Percentiles rank a stretch among this genome's conserved stretches.
phyloP scores from a whole-genome alignment of 2,113 vertebrate genomes.

The Xiphias gladius region DNA sequence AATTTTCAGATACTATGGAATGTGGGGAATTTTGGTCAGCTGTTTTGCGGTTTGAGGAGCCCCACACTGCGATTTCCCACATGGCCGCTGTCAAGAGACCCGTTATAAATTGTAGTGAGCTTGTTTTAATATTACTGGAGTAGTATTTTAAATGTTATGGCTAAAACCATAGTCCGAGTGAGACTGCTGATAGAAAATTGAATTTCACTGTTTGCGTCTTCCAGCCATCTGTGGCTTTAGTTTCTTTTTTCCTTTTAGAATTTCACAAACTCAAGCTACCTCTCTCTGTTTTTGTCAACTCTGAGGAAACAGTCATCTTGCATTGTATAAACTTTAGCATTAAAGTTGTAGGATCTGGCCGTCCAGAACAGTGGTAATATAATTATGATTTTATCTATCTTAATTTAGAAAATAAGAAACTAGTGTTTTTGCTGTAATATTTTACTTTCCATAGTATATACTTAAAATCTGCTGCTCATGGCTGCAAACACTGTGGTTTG shows the following conservation, averaged over 20 bases:
- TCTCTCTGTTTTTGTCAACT: neutral
- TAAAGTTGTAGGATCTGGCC: too few species aligned
- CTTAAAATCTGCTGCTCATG: too few species aligned
- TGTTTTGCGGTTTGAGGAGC: too few species aligned
- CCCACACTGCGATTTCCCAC: neutral
- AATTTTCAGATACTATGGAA: too few species aligned
- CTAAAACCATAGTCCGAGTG: neutral
- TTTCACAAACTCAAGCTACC: neutral
- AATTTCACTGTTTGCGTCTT: too few species aligned
- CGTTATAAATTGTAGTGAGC: neutral
- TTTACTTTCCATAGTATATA: too few species aligned
- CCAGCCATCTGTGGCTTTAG: neutral
- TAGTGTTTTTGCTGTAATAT: too few species aligned
- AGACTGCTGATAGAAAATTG: neutral
- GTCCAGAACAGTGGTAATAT: too few species aligned
- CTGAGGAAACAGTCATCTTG: neutral
- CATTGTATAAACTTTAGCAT: too few species aligned
- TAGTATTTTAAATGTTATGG: neutral
- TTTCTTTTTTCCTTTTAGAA: neutral
- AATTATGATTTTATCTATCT: too few species aligned
- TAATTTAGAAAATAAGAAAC: too few species aligned
- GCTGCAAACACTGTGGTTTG: too few species aligned
- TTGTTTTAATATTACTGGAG: neutral
- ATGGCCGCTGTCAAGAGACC: neutral
- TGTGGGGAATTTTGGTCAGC: neutral